Percentiles rank a stretch among this genome's conserved stretches.
These are phyloP conservation scores for Dasyprocta punctata DNA, from an alignment of 2,113 vertebrate genomes.

Conservation along the genomic window DNA sequence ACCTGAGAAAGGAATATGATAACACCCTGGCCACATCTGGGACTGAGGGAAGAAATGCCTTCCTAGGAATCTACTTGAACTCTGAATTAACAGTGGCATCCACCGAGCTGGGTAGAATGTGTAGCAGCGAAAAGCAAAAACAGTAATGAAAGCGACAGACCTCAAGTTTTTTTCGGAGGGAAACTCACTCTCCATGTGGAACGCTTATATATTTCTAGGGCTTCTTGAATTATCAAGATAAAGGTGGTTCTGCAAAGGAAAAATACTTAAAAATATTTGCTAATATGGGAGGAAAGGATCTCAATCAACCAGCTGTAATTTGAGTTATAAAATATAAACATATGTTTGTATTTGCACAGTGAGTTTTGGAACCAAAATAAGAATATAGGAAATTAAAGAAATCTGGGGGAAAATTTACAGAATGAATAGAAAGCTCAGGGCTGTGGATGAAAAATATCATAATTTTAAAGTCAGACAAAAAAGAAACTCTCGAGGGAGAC, in stretches of 20 bases:
- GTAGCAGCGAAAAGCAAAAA: neutral
- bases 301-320: neutral
- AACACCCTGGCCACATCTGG: neutral
- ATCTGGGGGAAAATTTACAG: neutral
- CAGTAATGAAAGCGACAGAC: neutral
- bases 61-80: neutral
- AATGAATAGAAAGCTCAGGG: neutral
- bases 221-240: neutral
- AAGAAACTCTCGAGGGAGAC: neutral
- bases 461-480: neutral
- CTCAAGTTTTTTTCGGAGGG: neutral
- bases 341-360: neutral
- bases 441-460: neutral
- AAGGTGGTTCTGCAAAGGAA: neutral
- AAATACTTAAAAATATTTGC: neutral
- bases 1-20: neutral
- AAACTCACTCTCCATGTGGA: neutral
- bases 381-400: neutral
- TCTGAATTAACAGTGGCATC: neutral
- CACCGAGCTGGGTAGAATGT: neutral
- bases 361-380: neutral
- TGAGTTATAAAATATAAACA: neutral
- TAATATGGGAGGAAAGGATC: neutral
- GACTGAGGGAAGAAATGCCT: neutral
- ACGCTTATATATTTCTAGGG: neutral